Base-by-base conservation (phyloP, 2,888 invertebrate species). In the Marasmarcha lunaedactyla region DNA sequence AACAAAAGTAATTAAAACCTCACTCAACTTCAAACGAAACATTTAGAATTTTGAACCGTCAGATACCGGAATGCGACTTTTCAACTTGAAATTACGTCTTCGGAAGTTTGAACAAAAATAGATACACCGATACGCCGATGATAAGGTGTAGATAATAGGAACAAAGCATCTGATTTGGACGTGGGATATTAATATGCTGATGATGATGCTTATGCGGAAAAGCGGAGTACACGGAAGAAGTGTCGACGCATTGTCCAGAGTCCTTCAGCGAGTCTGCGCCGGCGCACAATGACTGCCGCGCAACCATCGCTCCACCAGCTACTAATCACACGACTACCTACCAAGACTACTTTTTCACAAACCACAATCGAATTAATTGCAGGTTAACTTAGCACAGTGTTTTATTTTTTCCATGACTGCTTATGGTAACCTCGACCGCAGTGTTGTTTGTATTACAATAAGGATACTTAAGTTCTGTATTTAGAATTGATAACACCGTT, bases 161-260 rank as follows among this genome's bases (percentile, higher is more conserved):
- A n/a, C n/a, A n/a, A n/a, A 20, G 7, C 20, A 20, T 20, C 20
- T 20, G 20, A 20, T 20, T 20, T 20, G 20, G 20, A 3, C 7
- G 20, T 3, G 20, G 20, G 20, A 5, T 65, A 77, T 79, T 78
- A 76, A 73, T 74, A 78, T 81, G 78, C 79, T 59, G 66, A 58
- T 56, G 59, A 60, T 61, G 76, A 59, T 58, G 55, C 52, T 52
- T 50, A 20, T 20, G 20, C 20, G 20, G 20, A 20, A 20, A 20
- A 20, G 20, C 20, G 20, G 7, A 7, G 58, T 62, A 70, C 62
- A 62, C 65, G 81, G 81, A 81, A 81, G 76, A 63, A 49, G 51
- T 48, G 57, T 60, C 56, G 53, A 49, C 53, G 59, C 60, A 69
- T 73, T 78, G 74, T 78, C 72, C 69, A 54, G 49, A 55, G 71